phyloP scores from a whole-genome alignment of 2,113 vertebrate genomes.

The Coturnix japonica region DNA sequence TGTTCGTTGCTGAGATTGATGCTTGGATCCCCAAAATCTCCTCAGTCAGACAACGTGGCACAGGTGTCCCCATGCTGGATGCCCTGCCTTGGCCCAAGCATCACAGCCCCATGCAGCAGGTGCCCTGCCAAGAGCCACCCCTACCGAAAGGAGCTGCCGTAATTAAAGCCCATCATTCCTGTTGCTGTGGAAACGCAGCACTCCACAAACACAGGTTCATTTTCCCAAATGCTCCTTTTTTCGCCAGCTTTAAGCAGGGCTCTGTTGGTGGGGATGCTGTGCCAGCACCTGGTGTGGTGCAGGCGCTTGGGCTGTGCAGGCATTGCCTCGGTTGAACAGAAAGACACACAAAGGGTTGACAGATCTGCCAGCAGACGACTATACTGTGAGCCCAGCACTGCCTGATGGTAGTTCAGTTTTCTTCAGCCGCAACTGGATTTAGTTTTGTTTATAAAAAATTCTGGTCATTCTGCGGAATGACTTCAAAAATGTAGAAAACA shows the following conservation, averaged over 20 bases:
- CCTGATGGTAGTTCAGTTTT: neutral
- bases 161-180: constrained; percentile 33
- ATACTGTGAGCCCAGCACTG: neutral
- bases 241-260: neutral
- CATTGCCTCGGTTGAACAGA: neutral
- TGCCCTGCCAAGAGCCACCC: neutral
- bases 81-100: neutral
- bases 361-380: neutral
- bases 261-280: neutral
- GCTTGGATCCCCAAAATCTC: fast-evolving
- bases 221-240: neutral
- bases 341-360: neutral
- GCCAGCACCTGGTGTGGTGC: neutral
- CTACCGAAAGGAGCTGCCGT: neutral
- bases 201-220: constrained; percentile 30
- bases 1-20: fast-evolving
- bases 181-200: constrained; percentile 59
- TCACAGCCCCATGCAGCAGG: neutral
- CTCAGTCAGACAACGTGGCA: neutral
- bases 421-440: neutral
- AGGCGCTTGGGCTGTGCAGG: neutral
- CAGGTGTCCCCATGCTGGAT: neutral
- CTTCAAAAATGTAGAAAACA: neutral
- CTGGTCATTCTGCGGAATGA: neutral
- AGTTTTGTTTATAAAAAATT: neutral